Conservation (phyloP, 2,113 vertebrate genomes). For the Drymodes brunneopygia region DNA sequence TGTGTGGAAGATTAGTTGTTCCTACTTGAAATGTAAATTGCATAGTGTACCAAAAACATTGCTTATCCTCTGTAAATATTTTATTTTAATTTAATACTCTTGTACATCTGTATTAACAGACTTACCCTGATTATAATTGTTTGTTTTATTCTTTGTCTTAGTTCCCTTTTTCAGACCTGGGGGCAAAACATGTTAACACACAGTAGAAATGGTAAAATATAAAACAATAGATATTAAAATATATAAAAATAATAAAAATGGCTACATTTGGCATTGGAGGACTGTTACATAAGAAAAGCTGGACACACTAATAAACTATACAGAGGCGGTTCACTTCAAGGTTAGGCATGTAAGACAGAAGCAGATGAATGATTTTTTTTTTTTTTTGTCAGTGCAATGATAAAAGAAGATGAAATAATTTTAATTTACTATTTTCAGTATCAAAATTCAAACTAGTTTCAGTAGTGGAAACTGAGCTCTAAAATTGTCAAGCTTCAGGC, state of each 20-base stretch:
- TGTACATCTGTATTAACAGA: constrained; percentile 54
- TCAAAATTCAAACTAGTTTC: background rate
- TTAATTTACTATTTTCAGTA: background rate
- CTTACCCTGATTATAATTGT: constrained; percentile 23
- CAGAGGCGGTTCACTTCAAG: background rate
- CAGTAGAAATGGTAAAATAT: background rate
- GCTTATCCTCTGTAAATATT: constrained; percentile 53
- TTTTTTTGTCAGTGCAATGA: background rate
- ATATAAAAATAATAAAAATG: background rate
- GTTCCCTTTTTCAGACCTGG: background rate
- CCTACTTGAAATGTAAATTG: constrained; percentile 64
- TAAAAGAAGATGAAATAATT: background rate
- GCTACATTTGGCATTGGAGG: background rate
- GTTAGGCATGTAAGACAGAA: background rate
- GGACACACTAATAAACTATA: background rate
- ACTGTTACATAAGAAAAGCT: background rate
- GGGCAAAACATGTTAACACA: background rate
- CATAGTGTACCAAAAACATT: constrained; percentile 6
- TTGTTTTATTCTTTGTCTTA: background rate
- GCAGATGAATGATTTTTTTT: fast-evolving
- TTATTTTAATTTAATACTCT: constrained; percentile 65
- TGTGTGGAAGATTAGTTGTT: constrained; percentile 58
- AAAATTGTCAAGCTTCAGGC: background rate
- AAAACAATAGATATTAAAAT: no score
- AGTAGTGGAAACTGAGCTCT: background rate